Base-by-base conservation (phyloP, 2,888 invertebrate species). In the Tenthredo livida region DNA sequence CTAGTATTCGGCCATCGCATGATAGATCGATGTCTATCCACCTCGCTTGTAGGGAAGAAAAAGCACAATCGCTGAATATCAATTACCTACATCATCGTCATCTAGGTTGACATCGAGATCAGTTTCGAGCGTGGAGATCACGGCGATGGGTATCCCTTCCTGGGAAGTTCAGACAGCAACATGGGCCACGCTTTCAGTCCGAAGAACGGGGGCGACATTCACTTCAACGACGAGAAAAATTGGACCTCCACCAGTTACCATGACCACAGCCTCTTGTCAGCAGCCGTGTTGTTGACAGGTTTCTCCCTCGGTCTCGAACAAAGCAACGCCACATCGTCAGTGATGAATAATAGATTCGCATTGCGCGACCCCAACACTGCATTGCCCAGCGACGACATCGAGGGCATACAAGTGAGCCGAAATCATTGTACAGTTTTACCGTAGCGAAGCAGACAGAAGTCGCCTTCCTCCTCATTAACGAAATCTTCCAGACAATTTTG, bases 71-170 rank as follows among this genome's bases (percentile, higher is more conserved):
- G 15, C 12, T 33, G 21, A 72, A 25, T 43, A 43, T 21, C 40
- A 9, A 73, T 25, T 10, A 2, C 6, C 12, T 5, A 2, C 6
- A 21, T 5, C 10, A 73, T 54, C 15, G 9, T 78, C 4, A 17
- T 75, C 10, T 47, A 89, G 72, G 91, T 91, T 29, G 94, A 94
- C 87, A 91, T 92, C 84, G 90, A 91, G 58, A 90, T 73, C 72
- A 43, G 72, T n/a, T 73, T 73, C 43, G 72, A 21, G 15, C 9
- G n/a, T 43, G 40, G 72, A 43, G 21, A 25, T 0, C 72, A 43
- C 43, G 72, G 43, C 4, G 72, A 73, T 43, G 72, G 43, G 12
- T 1, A n/a, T n/a, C 70, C 70, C 6, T 70, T 70, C 70, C 7
- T 2, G 0, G 70, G 33, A 9, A 15, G 17, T 37, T 7, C n/a